Evolutionary conservation across 2,888 invertebrate species (phyloP), one percentile per base, ranked within the genome.

Genomic region (Dysmachus trigonus): DNA sequence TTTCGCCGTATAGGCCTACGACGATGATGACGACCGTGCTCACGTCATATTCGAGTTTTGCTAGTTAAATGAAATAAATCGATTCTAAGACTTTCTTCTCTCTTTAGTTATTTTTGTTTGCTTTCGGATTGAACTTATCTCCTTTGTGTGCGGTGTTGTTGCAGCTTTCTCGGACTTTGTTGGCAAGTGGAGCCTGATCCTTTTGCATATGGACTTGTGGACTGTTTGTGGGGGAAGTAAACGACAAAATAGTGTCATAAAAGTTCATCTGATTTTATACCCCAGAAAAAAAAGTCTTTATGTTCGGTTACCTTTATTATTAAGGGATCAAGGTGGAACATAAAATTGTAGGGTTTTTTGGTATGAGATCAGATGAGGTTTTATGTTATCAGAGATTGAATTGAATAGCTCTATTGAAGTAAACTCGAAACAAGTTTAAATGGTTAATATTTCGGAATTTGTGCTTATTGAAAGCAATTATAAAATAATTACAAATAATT

Each of bases 1-100:
- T 86, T 92, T 92, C 89, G 91, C 91, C 47, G 92, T 92, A 53
- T 92, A 91, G 90, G 41, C 22, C 35, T 27, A 22, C 10, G 3
- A 22, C 38, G n/a, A n/a, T n/a, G n/a, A n/a, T n/a, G n/a, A n/a
- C n/a, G n/a, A n/a, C n/a, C n/a, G n/a, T n/a, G n/a, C 41, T 18
- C 47, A n/a, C n/a, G 72, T 41, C 71, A 72, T 38, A 35, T 47
- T 81, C 83, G 72, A 76, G 73, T 72, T 73, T 74, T 73, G 72
- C 73, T 82, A 35, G 81, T 33, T 30, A 86, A 86, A 86, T 83
- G 22, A 83, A 83, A 72, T 83, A 83, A 83, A 72, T 83, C 35
- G 62, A 83, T 83, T 83, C 35, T 71, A 83, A 83, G 53, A 72
- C 30, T 72, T n/a, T 72, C 33, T 83, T 22, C 71, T 72, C 41